Base-by-base conservation (phyloP, 2,113 vertebrate species). In the Corydoras maculifer region DNA sequence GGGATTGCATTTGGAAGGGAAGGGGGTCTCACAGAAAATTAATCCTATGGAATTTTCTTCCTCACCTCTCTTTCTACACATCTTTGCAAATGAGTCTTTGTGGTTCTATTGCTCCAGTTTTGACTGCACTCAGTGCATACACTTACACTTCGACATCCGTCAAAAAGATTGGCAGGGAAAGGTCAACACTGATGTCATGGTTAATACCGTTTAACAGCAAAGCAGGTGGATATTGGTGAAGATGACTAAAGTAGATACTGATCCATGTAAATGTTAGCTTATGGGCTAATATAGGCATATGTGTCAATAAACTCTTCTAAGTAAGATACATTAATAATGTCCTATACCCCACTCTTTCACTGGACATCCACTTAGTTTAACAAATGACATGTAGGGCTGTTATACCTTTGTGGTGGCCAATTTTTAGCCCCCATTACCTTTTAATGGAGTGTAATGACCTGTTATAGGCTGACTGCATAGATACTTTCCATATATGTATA, bases 21-120 rank as follows among this genome's bases (percentile, higher is more conserved):
- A 78, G 81, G 80, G 88, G 29, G 70, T 50, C 83, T 88, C 83
- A 83, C 80, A 84, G 80, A 87, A 87, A 89, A 91, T 88, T 89
- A 90, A 90, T 90, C 88, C 88, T 86, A 84, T 89, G 88, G 88
- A 88, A 91, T 89, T 89, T 89, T 88, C 84, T 86, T 81, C 72
- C 18, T 25, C 18, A 25, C 18, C 18, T 86, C 83, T 87, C 83
- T 83, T 80, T 86, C 87, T 82, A 84, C 35, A 62, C 53, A 82
- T 87, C 83, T 82, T 88, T 87, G 87, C 88, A 86, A 91, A 90
- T 87, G 82, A 86, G 87, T 85, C 85, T 88, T 87, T 86, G 84
- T 87, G 84, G 83, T 80, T 85, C 87, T 82, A 84, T 85, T 66
- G 8, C 55, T 58, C 7, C 9, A 25, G 30, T 43, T 11, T 35